A percentile compares a stretch with the other conserved stretches of the same genome.
Conservation (phyloP, 2,888 invertebrate genomes). For the Cataglyphis altisquamis region DNA sequence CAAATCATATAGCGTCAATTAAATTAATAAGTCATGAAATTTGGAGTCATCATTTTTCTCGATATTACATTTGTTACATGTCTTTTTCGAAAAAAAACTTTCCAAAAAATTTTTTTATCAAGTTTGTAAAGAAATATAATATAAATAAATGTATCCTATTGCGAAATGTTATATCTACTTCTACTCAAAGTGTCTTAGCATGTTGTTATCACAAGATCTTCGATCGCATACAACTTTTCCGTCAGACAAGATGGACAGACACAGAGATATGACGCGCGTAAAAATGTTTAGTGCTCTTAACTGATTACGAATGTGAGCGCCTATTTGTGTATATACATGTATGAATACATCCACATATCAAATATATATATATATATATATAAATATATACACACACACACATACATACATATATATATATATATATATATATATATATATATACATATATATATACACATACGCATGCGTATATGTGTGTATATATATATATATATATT, state of each 20-base stretch:
- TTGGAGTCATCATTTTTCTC: not conserved
- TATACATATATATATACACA: not conserved
- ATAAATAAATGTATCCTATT: not conserved
- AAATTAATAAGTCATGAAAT: not conserved
- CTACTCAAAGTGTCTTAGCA: not conserved
- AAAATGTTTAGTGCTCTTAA: conserved; percentile 30
- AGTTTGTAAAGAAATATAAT: not conserved
- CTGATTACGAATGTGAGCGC: conserved; percentile 12
- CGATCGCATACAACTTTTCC: not conserved
- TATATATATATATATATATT: not conserved
- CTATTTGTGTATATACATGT: conserved; percentile 10
- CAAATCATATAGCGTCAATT: not conserved
- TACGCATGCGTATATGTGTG: not conserved
- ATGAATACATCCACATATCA: conserved; percentile 44
- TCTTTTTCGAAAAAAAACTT: not conserved
- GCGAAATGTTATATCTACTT: not conserved
- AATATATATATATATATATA: conserved; percentile 29
- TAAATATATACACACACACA: not conserved
- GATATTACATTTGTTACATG: not conserved
- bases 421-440: not conserved
- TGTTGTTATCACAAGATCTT: conserved; percentile 20
- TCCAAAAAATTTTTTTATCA: not conserved
- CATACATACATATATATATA: not conserved
- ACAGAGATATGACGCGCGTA: conserved; percentile 51
- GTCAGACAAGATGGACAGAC: conserved; percentile 58